Evolutionary conservation across 2,113 vertebrate species (phyloP), one percentile per base, ranked within the genome.

Genomic region (Phalacrocorax carbo): DNA sequence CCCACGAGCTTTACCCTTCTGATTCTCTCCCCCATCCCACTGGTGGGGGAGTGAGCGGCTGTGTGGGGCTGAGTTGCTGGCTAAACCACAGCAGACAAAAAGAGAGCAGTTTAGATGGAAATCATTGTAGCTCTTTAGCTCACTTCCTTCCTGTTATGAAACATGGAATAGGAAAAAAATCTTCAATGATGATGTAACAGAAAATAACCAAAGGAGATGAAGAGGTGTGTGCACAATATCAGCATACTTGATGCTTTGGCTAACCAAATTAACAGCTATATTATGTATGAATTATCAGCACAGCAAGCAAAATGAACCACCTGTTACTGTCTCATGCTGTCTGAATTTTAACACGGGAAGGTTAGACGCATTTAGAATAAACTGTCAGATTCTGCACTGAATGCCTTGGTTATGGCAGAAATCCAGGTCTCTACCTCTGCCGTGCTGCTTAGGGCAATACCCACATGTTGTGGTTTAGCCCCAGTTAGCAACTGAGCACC

Each of bases 61-160:
- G 36, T 38, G 36, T 9, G 36, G 36, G 36, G 36, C 36, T 38
- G 36, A 38, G 36, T 38, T 38, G 9, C 36, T 38, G 36, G 36
- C 36, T 38, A 38, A 38, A 38, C 36, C 36, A 38, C 36, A 38
- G 60, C 82, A 91, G 93, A 96, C n/a, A 94, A 92, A 96, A 94
- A 79, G 32, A 61, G 73, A 91, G 72, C 57, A 84, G 72, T 92
- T 97, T 95, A 78, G 71, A 96, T 94, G 73, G 90, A 96, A 96
- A 96, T 92, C 80, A 70, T 51, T 70, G 22, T 25, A 93, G 57
- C 86, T 84, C 57, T 95, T 97, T 86, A 94, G 57, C 88, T 96
- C 72, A 90, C 84, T 96, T 96, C 60, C 51, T 85, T 76, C 11
- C 42, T 94, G 75, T 96, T 97, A 85, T 61, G 62, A 96, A 95